These are phyloP conservation scores for Sinohyriopsis cumingii DNA, from an alignment of 2,888 invertebrate species.

Conservation along the genomic window DNA sequence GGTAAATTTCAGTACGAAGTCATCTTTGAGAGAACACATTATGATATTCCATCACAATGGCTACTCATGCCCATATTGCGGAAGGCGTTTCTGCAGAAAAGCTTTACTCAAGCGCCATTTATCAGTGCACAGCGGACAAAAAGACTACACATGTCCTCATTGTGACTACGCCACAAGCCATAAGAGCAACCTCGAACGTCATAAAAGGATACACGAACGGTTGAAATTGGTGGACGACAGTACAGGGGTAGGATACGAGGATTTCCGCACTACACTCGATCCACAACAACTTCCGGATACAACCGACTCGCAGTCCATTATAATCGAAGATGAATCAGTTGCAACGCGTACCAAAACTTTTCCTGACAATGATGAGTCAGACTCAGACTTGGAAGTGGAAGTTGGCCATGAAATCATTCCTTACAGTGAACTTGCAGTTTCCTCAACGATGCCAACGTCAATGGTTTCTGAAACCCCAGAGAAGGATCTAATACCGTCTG, in stretches of 20 bases:
- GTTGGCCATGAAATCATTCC: constrained; percentile 7
- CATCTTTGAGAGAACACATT: constrained; percentile 72
- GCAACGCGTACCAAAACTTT: too few relatives aligned
- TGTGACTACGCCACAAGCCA: constrained; percentile 74
- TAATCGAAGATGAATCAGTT: too few relatives aligned
- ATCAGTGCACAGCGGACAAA: constrained; percentile 73
- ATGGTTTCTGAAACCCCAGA: too few relatives aligned
- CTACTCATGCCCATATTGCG: constrained; percentile 72
- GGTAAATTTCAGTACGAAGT: constrained; percentile 71
- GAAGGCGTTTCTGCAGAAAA: constrained; percentile 72
- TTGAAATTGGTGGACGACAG: constrained; percentile 38
- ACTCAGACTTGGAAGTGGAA: constrained; percentile 3
- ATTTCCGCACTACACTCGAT: constrained; percentile 16
- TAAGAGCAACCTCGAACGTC: constrained; percentile 73
- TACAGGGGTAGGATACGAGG: constrained; percentile 22
- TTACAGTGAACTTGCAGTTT: too few relatives aligned
- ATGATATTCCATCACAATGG: constrained; percentile 72
- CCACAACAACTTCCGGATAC: constrained; percentile 33
- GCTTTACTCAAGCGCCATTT: constrained; percentile 73
- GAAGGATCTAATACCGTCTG: too few relatives aligned
- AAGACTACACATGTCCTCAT: constrained; percentile 71
- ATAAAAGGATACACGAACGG: constrained; percentile 62
- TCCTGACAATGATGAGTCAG: constrained; percentile 4
- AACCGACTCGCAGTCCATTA: not conserved
- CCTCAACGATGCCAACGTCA: too few relatives aligned